Conservation (phyloP, 37 sponge, comb jelly and placozoan species). For the Aplysina aerophoba region DNA sequence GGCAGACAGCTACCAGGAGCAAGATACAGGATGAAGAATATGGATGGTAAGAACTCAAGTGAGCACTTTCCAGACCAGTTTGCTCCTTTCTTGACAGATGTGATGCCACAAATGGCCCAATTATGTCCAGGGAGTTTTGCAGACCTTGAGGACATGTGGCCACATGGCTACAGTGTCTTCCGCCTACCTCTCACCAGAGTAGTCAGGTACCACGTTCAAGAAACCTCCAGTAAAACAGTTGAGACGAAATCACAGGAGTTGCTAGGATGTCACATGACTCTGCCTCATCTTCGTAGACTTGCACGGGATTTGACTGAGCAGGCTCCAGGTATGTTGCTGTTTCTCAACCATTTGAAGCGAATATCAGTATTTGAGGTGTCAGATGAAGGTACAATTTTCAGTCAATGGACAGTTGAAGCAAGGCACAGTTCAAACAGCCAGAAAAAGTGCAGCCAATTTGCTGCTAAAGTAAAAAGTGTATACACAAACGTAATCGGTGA, state of each 20-base stretch:
- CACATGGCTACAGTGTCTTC: slow-evolving; percentile 58
- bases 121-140: slow-evolving; percentile 1
- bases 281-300: slow-evolving; percentile 11
- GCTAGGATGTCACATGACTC: slow-evolving; percentile 3
- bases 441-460: too few relatives aligned
- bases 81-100: slow-evolving; percentile 44
- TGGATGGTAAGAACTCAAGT: slow-evolving; percentile 14
- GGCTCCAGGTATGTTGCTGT: slow-evolving; percentile 51
- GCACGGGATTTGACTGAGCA: slow-evolving; percentile 11
- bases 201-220: not conserved
- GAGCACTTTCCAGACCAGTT: slow-evolving; percentile 70
- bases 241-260: not conserved
- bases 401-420: slow-evolving; percentile 32
- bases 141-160: slow-evolving; percentile 8
- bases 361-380: slow-evolving; percentile 69
- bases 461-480: not conserved
- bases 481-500: not conserved
- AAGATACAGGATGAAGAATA: slow-evolving; percentile 26
- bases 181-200: slow-evolving; percentile 57
- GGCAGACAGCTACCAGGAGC: slow-evolving; percentile 3
- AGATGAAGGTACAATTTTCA: slow-evolving; percentile 35
- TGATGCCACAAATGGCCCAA: slow-evolving; percentile 19
- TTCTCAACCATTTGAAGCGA: slow-evolving; percentile 53
- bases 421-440: not conserved
- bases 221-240: too few relatives aligned